Conservation (phyloP, 2,888 invertebrate species). For the Coenonympha glycerion region DNA sequence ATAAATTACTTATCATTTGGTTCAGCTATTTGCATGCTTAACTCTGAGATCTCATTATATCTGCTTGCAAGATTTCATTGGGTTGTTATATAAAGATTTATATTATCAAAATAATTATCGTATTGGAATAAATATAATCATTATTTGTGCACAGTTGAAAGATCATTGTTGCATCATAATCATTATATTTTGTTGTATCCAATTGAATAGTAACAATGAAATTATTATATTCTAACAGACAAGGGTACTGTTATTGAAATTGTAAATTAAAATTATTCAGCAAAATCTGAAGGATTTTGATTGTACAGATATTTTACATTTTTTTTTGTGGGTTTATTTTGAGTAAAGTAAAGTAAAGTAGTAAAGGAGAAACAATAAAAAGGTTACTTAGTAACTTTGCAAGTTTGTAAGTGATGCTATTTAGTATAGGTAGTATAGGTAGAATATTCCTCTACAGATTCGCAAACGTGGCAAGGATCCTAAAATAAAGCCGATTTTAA, state of each 20-base stretch:
- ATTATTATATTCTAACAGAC: no score
- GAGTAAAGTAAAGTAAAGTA: no score
- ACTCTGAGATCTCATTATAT: conserved; percentile 4
- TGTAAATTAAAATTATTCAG: no score
- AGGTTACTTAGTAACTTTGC: not conserved
- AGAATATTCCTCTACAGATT: conserved; percentile 53
- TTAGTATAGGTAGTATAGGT: not conserved
- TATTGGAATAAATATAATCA: conserved; percentile 2
- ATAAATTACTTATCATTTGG: conserved; percentile 14
- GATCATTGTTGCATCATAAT: not conserved
- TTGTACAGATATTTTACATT: no score
- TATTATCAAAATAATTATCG: not conserved
- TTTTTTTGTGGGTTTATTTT: no score
- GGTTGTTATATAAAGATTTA: conserved; percentile 5
- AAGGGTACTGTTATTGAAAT: no score
- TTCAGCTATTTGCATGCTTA: conserved; percentile 18
- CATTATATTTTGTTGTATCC: no score
- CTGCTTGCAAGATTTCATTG: conserved; percentile 13
- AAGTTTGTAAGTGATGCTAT: not conserved
- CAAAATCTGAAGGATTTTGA: no score
- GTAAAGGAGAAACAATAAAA: no score
- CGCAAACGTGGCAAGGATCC: conserved; percentile 82
- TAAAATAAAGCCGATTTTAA: conserved; percentile 83
- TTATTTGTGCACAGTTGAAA: not conserved
- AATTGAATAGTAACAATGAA: not conserved